phyloP scores from a whole-genome alignment of 2,797 vertebrate genomes.

The Crenichthys baileyi region DNA sequence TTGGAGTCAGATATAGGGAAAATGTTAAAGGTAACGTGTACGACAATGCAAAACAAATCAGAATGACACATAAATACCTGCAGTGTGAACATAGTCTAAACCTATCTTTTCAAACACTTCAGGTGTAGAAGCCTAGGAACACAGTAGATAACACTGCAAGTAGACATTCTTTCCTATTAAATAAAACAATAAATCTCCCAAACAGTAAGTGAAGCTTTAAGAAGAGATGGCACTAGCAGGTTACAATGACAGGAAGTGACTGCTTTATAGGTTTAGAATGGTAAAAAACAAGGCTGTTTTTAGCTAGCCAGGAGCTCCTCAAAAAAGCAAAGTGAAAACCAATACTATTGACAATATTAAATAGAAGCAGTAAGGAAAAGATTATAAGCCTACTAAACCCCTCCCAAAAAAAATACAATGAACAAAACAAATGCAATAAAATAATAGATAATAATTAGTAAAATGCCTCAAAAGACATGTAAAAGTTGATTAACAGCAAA shows the following conservation, averaged over 20 bases:
- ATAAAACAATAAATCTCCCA: no score
- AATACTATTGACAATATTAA: background rate
- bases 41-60: no score
- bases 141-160: no score
- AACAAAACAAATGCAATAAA: background rate
- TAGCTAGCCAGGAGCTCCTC: background rate
- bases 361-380: background rate
- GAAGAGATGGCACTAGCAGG: background rate
- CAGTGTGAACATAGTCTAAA: no score
- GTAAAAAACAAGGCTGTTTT: background rate
- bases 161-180: no score
- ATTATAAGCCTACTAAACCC: background rate
- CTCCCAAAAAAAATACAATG: background rate
- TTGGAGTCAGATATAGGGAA: no score
- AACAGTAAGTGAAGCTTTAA: background rate
- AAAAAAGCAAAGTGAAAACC: background rate
- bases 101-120: no score
- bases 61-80: no score
- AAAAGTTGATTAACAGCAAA: background rate
- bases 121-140: no score
- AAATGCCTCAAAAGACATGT: background rate
- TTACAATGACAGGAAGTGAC: background rate
- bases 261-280: background rate
- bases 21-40: no score
- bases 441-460: background rate